phyloP scores from a whole-genome alignment of 1,140 invertebrate genomes.

The Chironomus striatipennis region DNA sequence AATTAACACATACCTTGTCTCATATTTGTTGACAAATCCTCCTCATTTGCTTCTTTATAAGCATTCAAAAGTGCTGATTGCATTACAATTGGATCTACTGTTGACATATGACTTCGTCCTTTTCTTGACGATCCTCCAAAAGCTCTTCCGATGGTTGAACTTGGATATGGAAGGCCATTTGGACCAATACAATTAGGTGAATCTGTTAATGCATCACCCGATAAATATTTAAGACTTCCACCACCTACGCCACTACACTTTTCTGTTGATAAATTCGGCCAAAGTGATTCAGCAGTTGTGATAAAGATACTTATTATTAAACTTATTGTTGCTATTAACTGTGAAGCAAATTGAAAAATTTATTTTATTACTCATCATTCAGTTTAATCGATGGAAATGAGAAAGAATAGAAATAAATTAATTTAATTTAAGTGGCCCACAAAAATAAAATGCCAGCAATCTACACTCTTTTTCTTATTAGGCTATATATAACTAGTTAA shows the following conservation, averaged over 20 bases:
- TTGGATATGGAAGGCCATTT: slow-evolving; percentile 70
- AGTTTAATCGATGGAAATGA: background rate
- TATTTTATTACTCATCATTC: background rate
- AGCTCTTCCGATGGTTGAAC: slow-evolving; percentile 53
- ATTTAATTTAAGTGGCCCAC: background rate
- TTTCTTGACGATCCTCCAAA: slow-evolving; percentile 43
- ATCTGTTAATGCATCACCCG: slow-evolving; percentile 74
- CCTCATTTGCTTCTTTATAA: slow-evolving; percentile 47
- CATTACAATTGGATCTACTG: slow-evolving; percentile 61
- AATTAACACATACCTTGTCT: background rate
- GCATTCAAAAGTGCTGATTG: slow-evolving; percentile 57
- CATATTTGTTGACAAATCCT: slow-evolving; percentile 23
- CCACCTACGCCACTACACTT: slow-evolving; percentile 50
- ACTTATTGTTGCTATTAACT: slow-evolving; percentile 3
- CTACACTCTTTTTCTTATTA: background rate
- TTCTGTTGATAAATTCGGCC: slow-evolving; percentile 28
- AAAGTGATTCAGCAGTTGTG: background rate
- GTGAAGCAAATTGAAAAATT: background rate
- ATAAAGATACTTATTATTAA: background rate
- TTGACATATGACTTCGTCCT: slow-evolving; percentile 41
- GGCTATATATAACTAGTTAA: background rate
- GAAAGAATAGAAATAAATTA: background rate
- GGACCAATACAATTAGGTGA: slow-evolving; percentile 66
- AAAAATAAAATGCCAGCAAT: background rate
- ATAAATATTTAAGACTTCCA: slow-evolving; percentile 62